These are phyloP conservation scores for Peromyscus polionotus DNA, from an alignment of 2,113 vertebrate species.

Conservation along the genomic window DNA sequence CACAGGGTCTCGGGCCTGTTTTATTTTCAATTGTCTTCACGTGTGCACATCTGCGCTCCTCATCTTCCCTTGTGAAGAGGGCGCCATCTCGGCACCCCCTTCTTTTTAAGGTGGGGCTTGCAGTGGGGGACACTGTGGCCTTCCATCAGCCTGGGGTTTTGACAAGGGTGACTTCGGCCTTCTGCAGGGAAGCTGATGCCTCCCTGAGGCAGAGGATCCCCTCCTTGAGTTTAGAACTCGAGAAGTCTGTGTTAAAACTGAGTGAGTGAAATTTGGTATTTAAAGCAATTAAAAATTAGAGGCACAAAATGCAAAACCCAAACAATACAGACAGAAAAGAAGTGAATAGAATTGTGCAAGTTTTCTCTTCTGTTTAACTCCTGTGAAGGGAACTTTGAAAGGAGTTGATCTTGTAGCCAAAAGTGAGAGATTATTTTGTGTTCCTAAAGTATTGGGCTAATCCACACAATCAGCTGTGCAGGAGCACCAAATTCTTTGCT, in stretches of 20 bases:
- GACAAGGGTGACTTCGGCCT: background rate
- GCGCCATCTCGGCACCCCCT: background rate
- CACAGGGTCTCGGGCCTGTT: background rate
- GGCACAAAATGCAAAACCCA: slow-evolving; percentile 20
- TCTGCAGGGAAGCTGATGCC: slow-evolving; percentile 4
- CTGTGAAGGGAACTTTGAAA: slow-evolving; percentile 27
- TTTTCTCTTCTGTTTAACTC: background rate
- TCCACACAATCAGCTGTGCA: no score
- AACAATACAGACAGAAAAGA: background rate
- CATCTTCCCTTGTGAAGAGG: background rate
- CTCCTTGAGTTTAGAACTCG: background rate
- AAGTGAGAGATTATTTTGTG: background rate
- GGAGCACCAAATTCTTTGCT: background rate
- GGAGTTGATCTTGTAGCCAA: slow-evolving; percentile 49
- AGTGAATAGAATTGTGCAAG: background rate
- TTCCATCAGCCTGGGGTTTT: background rate
- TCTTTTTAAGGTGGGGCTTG: background rate
- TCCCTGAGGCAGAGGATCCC: background rate
- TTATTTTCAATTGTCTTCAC: background rate
- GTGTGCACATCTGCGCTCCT: background rate
- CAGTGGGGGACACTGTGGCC: background rate
- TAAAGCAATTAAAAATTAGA: slow-evolving; percentile 55
- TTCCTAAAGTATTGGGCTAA: background rate
- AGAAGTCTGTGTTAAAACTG: background rate
- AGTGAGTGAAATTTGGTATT: slow-evolving; percentile 27